phyloP scores from a whole-genome alignment of 1,140 invertebrate genomes.

The Palaemon carinicauda region DNA sequence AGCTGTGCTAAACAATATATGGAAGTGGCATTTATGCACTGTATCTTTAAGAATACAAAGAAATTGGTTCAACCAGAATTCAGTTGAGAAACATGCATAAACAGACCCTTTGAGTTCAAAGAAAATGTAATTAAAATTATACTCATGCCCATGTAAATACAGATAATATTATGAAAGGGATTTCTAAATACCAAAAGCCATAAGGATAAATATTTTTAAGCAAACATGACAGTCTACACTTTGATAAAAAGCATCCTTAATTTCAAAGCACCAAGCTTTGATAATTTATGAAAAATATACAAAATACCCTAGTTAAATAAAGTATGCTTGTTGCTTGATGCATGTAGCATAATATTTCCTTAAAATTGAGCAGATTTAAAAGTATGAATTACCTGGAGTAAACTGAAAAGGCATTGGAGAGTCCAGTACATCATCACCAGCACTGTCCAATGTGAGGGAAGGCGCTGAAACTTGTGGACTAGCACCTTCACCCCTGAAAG shows the following conservation, averaged over 20 bases:
- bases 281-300: not conserved
- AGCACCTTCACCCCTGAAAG: conserved; percentile 39
- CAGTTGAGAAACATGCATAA: conserved; percentile 25
- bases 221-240: conserved; percentile 23
- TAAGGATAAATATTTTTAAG: not conserved
- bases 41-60: conserved; percentile 6
- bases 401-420: conserved; percentile 47
- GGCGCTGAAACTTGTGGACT: conserved; percentile 43
- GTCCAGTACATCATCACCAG: conserved; percentile 32
- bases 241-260: not conserved
- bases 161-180: not conserved
- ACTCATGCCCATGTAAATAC: conserved; percentile 29
- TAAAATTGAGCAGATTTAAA: not conserved
- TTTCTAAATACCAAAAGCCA: conserved; percentile 31
- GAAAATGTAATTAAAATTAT: not conserved
- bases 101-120: conserved; percentile 1
- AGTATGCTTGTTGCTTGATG: not conserved
- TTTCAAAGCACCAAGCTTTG: not conserved
- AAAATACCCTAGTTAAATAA: not conserved
- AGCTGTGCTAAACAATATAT: not conserved
- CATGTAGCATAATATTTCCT: not conserved
- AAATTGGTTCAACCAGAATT: conserved; percentile 3
- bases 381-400: conserved; percentile 24
- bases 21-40: not conserved
- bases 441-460: conserved; percentile 27